These are phyloP conservation scores for Orestias chungarensis DNA, from an alignment of 2,797 vertebrate species.

Conservation along the genomic window DNA sequence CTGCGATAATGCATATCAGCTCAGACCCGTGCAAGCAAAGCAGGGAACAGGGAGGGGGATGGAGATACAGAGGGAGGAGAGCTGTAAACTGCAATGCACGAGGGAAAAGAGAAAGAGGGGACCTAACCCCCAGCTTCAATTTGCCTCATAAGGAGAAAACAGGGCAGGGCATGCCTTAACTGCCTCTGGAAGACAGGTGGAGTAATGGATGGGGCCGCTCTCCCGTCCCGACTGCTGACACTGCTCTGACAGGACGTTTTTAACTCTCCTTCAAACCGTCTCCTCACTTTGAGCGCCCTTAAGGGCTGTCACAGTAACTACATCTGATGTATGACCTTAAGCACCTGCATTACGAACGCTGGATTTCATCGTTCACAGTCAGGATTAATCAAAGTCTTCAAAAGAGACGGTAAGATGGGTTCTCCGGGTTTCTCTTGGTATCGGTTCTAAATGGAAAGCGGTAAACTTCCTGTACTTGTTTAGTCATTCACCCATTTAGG, in stretches of 20 bases:
- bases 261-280: slow-evolving; percentile 59
- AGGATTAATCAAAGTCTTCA: slow-evolving; percentile 11
- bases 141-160: slow-evolving; percentile 74
- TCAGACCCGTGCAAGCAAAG: slow-evolving; percentile 66
- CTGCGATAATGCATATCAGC: slow-evolving; percentile 72
- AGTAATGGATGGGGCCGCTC: slow-evolving; percentile 69
- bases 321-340: slow-evolving; percentile 44
- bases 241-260: slow-evolving; percentile 70
- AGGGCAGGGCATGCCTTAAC: slow-evolving; percentile 57
- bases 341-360: slow-evolving; percentile 11
- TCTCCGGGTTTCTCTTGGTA: neutral
- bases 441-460: no score
- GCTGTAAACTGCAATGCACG: slow-evolving; percentile 67
- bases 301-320: slow-evolving; percentile 45
- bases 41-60: slow-evolving; percentile 20
- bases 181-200: slow-evolving; percentile 63
- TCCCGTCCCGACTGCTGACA: slow-evolving; percentile 69
- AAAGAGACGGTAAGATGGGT: no score
- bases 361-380: neutral
- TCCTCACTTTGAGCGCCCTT: slow-evolving; percentile 31
- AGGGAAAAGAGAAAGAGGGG: slow-evolving; percentile 54
- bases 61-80: slow-evolving; percentile 2
- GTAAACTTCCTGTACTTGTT: no score
- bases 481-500: no score
- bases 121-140: slow-evolving; percentile 63